Conservation (phyloP, 2,797 vertebrate species). For the Periparus ater region DNA sequence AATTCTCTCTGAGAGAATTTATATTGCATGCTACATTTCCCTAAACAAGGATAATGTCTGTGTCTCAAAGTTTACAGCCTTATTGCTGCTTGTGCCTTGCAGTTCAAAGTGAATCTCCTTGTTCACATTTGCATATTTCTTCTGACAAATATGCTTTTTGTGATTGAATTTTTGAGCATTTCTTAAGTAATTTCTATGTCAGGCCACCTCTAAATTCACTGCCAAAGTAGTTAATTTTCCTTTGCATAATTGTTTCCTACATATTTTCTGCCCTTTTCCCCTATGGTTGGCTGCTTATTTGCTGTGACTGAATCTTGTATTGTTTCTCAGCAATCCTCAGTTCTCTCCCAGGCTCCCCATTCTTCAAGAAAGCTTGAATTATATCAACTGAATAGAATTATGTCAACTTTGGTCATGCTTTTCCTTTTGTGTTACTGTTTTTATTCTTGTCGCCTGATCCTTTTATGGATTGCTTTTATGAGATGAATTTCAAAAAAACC, state of each 20-base stretch:
- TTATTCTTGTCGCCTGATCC: not conserved
- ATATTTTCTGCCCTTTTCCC: not conserved
- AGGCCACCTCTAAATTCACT: not conserved
- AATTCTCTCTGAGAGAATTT: not conserved
- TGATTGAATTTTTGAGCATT: not conserved
- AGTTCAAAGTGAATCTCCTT: not conserved
- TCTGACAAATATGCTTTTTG: not conserved
- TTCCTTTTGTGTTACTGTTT: not conserved
- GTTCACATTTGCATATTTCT: not conserved
- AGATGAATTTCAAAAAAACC: not conserved
- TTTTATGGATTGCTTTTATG: not conserved
- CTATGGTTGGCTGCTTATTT: not conserved
- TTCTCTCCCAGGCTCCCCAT: not conserved
- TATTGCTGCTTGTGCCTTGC: not conserved
- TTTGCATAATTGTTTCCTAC: not conserved
- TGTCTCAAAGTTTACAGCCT: not conserved
- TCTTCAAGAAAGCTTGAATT: not conserved
- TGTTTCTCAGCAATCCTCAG: not conserved
- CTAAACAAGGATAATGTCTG: not conserved
- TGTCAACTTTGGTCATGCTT: not conserved
- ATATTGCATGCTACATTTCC: not conserved
- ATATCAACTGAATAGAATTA: not conserved
- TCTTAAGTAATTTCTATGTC: not conserved
- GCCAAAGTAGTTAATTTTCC: not conserved
- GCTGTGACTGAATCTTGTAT: not conserved